Evolutionary conservation across 1,140 invertebrate genomes (phyloP).

Genomic region (Drosophila funebris): DNA sequence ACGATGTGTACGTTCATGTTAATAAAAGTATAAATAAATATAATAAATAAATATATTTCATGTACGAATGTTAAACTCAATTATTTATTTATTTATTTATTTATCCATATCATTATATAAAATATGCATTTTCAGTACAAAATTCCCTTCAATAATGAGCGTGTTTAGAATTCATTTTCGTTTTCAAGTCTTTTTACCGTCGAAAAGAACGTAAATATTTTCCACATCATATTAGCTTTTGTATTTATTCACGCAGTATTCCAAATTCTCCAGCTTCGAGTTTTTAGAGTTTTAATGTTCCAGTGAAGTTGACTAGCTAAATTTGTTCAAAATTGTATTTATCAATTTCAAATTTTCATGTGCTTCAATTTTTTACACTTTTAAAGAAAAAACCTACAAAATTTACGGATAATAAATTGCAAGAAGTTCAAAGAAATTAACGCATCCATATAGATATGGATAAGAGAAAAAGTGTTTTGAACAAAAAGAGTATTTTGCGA

Average conservation of each 20-base stretch:
- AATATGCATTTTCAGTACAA: too few species aligned
- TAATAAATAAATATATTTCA: not conserved
- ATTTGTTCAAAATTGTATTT: constrained; percentile 13
- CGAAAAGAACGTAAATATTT: not conserved
- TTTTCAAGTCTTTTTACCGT: too few species aligned
- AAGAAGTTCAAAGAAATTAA: not conserved
- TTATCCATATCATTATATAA: too few species aligned
- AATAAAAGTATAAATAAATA: not conserved
- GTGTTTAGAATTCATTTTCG: too few species aligned
- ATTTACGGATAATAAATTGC: not conserved
- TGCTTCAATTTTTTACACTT: not conserved
- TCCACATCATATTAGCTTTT: constrained; percentile 3
- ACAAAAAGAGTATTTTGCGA: not conserved
- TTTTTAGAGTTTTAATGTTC: not conserved
- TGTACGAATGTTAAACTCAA: too few species aligned
- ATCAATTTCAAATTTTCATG: constrained; percentile 8
- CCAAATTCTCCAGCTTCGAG: not conserved
- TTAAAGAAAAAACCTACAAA: not conserved
- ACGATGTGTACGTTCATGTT: not conserved
- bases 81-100: too few species aligned
- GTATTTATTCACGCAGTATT: not conserved
- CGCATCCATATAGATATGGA: not conserved
- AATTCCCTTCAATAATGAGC: too few species aligned
- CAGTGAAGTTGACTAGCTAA: not conserved
- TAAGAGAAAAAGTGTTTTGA: not conserved